phyloP scores from a whole-genome alignment of 1,140 invertebrate genomes.

The Stenopsyche tienmushanensis region DNA sequence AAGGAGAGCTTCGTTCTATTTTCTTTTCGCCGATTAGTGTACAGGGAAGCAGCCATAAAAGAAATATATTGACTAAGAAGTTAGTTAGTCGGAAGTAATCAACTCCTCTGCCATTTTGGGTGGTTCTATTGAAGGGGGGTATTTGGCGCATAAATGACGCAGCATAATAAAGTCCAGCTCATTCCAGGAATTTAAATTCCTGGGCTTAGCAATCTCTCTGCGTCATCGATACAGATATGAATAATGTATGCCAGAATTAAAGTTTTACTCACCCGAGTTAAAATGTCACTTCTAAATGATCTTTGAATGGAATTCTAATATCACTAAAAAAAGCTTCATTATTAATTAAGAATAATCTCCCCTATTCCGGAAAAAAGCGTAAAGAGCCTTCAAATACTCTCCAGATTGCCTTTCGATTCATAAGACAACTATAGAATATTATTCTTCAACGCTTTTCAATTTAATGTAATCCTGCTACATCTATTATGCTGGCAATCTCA shows the following conservation, averaged over 20 bases:
- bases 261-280: too few relatives aligned
- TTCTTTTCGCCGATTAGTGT: not conserved
- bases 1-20: not conserved
- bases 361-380: too few relatives aligned
- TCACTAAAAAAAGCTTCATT: too few relatives aligned
- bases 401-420: too few relatives aligned
- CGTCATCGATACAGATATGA: not conserved
- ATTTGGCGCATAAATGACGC: not conserved
- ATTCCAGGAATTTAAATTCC: not conserved
- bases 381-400: too few relatives aligned
- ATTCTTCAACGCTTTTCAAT: too few relatives aligned
- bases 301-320: too few relatives aligned
- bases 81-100: constrained; percentile 1
- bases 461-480: too few relatives aligned
- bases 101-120: not conserved
- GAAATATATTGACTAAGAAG: not conserved
- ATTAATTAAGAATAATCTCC: too few relatives aligned
- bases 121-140: not conserved
- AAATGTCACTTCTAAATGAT: too few relatives aligned
- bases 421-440: too few relatives aligned
- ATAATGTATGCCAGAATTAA: not conserved
- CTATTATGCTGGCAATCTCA: too few relatives aligned
- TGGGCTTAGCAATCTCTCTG: not conserved
- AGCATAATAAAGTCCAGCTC: not conserved
- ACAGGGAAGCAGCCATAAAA: not conserved